Evolutionary conservation across 2,888 invertebrate genomes (phyloP).

Genomic region (Nephrotoma guestfalica): DNA sequence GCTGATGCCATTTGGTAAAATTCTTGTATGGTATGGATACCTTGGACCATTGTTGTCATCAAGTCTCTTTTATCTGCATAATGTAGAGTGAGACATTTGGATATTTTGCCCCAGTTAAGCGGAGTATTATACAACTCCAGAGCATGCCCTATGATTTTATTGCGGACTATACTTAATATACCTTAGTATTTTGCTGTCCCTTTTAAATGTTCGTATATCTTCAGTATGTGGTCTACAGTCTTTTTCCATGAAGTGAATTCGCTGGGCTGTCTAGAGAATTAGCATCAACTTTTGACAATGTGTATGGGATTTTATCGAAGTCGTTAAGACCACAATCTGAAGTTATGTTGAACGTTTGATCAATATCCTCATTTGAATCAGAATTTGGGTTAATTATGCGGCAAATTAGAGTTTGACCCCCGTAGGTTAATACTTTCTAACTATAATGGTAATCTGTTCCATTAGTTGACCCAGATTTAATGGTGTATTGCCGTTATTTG

Average conservation of each 20-base stretch:
- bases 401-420: background rate
- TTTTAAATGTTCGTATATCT: too few species aligned
- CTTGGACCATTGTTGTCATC: constrained; percentile 8
- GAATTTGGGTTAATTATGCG: background rate
- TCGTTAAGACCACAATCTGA: background rate
- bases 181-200: too few species aligned
- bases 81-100: constrained; percentile 8
- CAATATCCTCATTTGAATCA: background rate
- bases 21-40: constrained; percentile 5
- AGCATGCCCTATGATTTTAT: too few species aligned
- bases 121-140: too few species aligned
- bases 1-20: constrained; percentile 8
- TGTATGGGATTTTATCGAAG: background rate
- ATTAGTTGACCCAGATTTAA: background rate
- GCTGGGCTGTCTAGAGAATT: too few species aligned
- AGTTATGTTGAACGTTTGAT: background rate
- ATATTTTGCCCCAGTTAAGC: too few species aligned
- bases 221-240: too few species aligned
- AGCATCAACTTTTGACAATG: too few species aligned
- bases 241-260: too few species aligned
- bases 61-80: constrained; percentile 9
- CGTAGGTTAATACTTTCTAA: background rate
- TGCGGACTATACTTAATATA: too few species aligned
- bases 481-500: background rate
- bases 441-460: background rate